Conservation (phyloP, 2,888 invertebrate genomes). For the Hypsopygia costalis region DNA sequence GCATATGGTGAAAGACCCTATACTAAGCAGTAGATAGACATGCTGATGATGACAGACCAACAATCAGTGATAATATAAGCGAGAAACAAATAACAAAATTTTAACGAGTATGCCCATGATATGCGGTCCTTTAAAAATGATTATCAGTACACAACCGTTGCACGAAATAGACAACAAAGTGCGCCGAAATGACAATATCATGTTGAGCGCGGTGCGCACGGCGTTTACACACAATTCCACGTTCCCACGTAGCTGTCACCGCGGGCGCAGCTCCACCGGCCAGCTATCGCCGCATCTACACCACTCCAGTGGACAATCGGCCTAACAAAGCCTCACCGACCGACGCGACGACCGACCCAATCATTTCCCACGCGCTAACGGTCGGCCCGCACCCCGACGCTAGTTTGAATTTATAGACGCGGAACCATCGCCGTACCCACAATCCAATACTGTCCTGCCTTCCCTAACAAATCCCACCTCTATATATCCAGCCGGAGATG, state of each 20-base stretch:
- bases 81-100: no score
- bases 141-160: background rate
- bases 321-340: slow-evolving; percentile 76
- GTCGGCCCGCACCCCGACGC: slow-evolving; percentile 64
- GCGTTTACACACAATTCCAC: slow-evolving; percentile 59
- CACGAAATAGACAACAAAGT: slow-evolving; percentile 5
- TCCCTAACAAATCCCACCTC: slow-evolving; percentile 37
- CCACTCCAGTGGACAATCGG: slow-evolving; percentile 76
- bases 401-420: slow-evolving; percentile 68
- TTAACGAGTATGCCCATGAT: background rate
- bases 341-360: slow-evolving; percentile 57
- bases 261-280: slow-evolving; percentile 47
- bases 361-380: slow-evolving; percentile 79
- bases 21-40: no score
- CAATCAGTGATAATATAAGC: no score
- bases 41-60: no score
- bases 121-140: background rate
- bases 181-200: slow-evolving; percentile 40
- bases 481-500: slow-evolving; percentile 48
- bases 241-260: slow-evolving; percentile 78
- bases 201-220: slow-evolving; percentile 51
- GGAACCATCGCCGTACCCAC: slow-evolving; percentile 46
- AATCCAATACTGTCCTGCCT: slow-evolving; percentile 51
- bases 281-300: slow-evolving; percentile 74
- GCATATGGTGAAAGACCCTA: no score